phyloP scores from a whole-genome alignment of 2,888 invertebrate genomes.

The Anthrax anthrax region DNA sequence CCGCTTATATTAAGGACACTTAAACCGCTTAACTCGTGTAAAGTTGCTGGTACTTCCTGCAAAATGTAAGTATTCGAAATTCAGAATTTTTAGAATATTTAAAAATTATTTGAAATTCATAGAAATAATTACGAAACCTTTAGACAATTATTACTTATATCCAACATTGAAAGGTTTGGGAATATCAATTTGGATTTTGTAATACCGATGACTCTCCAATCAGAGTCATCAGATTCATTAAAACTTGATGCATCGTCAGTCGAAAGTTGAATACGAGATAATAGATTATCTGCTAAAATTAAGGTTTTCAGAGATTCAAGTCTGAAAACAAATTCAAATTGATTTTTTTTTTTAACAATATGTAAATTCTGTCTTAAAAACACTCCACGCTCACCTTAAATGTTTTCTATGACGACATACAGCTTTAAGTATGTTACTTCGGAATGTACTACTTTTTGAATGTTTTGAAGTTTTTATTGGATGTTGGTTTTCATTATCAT shows the following conservation, averaged over 20 bases:
- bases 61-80: constrained; percentile 22
- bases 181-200: constrained; percentile 63
- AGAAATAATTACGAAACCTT: too few species aligned
- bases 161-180: constrained; percentile 88
- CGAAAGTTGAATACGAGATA: constrained; percentile 64
- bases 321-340: constrained; percentile 37
- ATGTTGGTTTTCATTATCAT: constrained; percentile 5
- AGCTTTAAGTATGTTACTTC: constrained; percentile 60
- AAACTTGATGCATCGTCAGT: constrained; percentile 65
- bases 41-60: constrained; percentile 59
- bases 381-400: constrained; percentile 55
- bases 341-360: constrained; percentile 75
- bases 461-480: not conserved
- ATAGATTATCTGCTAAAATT: constrained; percentile 71
- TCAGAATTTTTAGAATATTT: too few species aligned
- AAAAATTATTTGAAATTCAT: not conserved
- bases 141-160: constrained; percentile 78
- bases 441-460: constrained; percentile 33
- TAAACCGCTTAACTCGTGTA: constrained; percentile 72
- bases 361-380: too few species aligned
- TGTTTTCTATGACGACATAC: constrained; percentile 79
- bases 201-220: constrained; percentile 42
- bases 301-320: constrained; percentile 30
- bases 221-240: constrained; percentile 44
- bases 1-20: constrained; percentile 85